Conservation (phyloP, 2,113 vertebrate genomes). For the Bubo bubo region DNA sequence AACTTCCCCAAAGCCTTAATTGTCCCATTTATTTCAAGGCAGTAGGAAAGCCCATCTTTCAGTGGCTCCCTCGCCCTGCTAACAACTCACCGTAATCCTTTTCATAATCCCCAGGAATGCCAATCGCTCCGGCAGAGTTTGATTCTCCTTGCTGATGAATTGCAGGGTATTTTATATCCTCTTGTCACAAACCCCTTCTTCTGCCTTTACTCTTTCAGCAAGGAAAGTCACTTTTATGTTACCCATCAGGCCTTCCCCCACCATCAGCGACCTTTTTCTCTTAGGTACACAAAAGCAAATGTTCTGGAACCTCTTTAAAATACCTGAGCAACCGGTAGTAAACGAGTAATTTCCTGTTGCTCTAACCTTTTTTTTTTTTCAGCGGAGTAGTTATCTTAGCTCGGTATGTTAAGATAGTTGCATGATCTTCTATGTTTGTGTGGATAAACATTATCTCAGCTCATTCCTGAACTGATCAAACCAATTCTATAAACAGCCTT, state of each 20-base stretch:
- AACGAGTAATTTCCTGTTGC: constrained; percentile 70
- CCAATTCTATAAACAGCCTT: constrained; percentile 34
- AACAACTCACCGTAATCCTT: constrained; percentile 74
- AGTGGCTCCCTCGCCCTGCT: constrained; percentile 69
- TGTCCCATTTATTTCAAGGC: constrained; percentile 73
- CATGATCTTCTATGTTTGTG: neutral
- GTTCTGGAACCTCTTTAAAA: constrained; percentile 71
- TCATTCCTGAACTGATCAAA: constrained; percentile 40
- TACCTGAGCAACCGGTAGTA: constrained; percentile 64
- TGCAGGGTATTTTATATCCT: constrained; percentile 74
- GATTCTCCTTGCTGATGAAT: constrained; percentile 70
- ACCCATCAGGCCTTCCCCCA: neutral
- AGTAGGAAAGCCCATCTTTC: constrained; percentile 75
- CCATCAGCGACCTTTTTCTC: constrained; percentile 12
- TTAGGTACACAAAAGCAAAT: constrained; percentile 59
- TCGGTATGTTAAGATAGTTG: neutral
- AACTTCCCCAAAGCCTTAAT: constrained; percentile 75
- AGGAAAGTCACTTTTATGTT: constrained; percentile 72
- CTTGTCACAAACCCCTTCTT: constrained; percentile 69
- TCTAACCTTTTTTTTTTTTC: neutral
- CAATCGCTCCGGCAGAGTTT: constrained; percentile 46
- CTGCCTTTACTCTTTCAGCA: constrained; percentile 72
- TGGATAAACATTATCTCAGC: constrained; percentile 41
- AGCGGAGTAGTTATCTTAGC: neutral
- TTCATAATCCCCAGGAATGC: constrained; percentile 75